phyloP scores from a whole-genome alignment of 1,140 invertebrate species.

The Achatina immaculata region DNA sequence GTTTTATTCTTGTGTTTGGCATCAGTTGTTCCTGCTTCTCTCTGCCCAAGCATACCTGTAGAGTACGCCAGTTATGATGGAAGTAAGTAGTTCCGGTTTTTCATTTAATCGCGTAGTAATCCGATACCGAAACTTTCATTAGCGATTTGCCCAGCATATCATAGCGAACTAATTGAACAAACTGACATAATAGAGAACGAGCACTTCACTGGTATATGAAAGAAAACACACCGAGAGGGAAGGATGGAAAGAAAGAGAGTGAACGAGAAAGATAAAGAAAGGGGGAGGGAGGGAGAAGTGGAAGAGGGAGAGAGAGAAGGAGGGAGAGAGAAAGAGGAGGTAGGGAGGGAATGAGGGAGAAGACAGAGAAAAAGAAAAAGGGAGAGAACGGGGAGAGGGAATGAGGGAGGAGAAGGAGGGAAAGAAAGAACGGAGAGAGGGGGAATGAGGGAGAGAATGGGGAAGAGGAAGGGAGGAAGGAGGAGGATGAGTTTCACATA shows the following conservation, averaged over 20 bases:
- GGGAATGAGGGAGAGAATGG: conserved; percentile 7
- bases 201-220: no score
- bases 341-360: not conserved
- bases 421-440: not conserved
- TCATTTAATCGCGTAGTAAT: no score
- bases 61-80: no score
- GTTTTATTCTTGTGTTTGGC: no score
- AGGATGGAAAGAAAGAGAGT: not conserved
- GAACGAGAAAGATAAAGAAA: not conserved
- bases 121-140: no score
- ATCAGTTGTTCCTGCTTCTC: no score
- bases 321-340: not conserved
- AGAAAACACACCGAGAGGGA: not conserved
- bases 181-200: no score
- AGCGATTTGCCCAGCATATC: no score
- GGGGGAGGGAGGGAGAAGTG: not conserved
- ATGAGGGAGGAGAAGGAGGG: not conserved
- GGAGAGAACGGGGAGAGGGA: not conserved
- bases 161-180: no score
- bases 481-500: no score
- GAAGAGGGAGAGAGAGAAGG: conserved; percentile 3
- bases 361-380: not conserved
- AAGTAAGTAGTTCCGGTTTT: no score
- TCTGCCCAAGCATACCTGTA: no score
- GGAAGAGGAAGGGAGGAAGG: not conserved